A percentile compares a stretch with the other conserved stretches of the same genome.
Evolutionary conservation across 2,113 vertebrate species (phyloP).

Genomic region (Oryzias woworae): DNA sequence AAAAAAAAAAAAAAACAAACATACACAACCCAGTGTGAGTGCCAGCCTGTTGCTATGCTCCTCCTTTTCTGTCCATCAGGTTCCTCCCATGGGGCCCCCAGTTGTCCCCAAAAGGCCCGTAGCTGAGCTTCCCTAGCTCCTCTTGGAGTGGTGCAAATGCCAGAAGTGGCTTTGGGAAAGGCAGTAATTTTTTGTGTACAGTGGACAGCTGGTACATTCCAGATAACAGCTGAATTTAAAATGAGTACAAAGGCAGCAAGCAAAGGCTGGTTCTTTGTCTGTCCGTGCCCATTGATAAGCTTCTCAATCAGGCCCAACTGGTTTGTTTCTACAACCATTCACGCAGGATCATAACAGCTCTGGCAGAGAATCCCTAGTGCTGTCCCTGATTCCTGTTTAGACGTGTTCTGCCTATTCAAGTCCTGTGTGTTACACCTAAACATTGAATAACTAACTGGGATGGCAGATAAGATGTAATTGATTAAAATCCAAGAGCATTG

Average conservation of each 20-base stretch:
- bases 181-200: constrained; percentile 73
- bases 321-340: constrained; percentile 66
- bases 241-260: constrained; percentile 68
- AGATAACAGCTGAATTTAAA: constrained; percentile 81
- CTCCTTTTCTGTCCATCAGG: constrained; percentile 66
- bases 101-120: constrained; percentile 46
- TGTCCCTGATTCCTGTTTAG: constrained; percentile 51
- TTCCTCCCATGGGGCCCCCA: constrained; percentile 61
- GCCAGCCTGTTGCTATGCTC: constrained; percentile 72
- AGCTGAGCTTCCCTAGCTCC: constrained; percentile 42
- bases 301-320: constrained; percentile 67
- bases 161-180: constrained; percentile 72
- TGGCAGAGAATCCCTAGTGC: constrained; percentile 40
- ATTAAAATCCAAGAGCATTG: constrained; percentile 40
- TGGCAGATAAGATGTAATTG: constrained; percentile 44
- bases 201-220: constrained; percentile 81
- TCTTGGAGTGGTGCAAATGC: constrained; percentile 63
- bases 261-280: constrained; percentile 62
- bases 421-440: constrained; percentile 42
- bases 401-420: constrained; percentile 50
- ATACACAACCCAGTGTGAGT: constrained; percentile 58
- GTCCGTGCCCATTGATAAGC: constrained; percentile 59
- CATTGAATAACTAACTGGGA: constrained; percentile 46
- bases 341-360: constrained; percentile 62
- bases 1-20: background rate